Conservation (phyloP, 2,888 invertebrate genomes). For the Entomobrya multifasciata region DNA sequence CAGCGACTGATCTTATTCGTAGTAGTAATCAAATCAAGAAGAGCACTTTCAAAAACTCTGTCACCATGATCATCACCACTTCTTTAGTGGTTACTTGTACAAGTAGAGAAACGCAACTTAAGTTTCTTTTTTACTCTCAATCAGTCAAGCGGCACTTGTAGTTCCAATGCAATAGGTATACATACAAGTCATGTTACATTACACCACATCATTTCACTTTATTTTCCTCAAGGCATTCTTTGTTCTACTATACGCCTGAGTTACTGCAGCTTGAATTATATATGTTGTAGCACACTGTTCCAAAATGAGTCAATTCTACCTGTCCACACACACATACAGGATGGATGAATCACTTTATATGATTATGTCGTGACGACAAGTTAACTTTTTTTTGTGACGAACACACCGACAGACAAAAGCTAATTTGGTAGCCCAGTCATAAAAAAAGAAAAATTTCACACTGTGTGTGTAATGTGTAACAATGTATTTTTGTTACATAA, state of each 20-base stretch:
- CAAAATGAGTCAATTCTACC: slow-evolving; percentile 14
- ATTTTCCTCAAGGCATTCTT: slow-evolving; percentile 16
- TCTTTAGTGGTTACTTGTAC: too few species aligned
- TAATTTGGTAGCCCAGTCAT: neutral
- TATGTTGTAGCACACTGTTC: slow-evolving; percentile 4
- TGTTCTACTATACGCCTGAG: neutral
- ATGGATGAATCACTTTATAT: slow-evolving; percentile 38
- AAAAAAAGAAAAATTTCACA: slow-evolving; percentile 43
- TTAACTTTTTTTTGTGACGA: neutral
- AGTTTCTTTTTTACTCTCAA: neutral
- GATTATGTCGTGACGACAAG: slow-evolving; percentile 54
- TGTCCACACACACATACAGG: slow-evolving; percentile 7
- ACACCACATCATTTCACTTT: slow-evolving; percentile 51
- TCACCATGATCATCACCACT: neutral
- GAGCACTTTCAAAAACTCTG: too few species aligned
- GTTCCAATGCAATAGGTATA: neutral
- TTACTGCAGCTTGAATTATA: neutral
- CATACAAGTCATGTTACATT: slow-evolving; percentile 21
- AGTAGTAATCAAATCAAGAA: slow-evolving; percentile 42
- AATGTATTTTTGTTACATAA: slow-evolving; percentile 43
- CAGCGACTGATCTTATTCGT: neutral
- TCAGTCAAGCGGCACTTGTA: slow-evolving; percentile 23
- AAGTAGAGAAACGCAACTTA: neutral
- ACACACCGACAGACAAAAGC: slow-evolving; percentile 48
- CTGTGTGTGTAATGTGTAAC: slow-evolving; percentile 1